Conservation (phyloP, 2,888 invertebrate species). For the Lycophotia porphyrea region DNA sequence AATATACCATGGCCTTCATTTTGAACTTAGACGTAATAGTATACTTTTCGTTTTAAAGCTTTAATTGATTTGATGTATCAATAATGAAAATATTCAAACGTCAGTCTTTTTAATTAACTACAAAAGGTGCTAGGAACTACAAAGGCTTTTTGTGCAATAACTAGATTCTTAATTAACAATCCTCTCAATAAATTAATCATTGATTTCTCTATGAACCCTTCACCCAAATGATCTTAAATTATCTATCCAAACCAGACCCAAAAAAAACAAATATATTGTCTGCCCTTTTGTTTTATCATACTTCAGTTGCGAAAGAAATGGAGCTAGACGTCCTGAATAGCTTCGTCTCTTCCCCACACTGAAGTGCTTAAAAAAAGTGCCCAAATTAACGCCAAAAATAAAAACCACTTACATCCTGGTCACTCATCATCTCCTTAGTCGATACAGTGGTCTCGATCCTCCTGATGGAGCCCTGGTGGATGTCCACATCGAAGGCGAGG, state of each 20-base stretch:
- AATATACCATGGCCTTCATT: neutral
- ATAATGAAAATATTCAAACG: neutral
- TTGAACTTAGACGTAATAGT: neutral
- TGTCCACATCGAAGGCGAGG: constrained; percentile 96
- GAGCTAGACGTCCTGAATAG: neutral
- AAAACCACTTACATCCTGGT: constrained; percentile 95
- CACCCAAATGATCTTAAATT: neutral
- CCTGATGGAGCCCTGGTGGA: constrained; percentile 97
- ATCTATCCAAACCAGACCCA: neutral
- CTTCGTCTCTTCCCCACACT: neutral
- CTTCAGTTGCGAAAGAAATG: neutral
- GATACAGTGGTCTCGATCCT: constrained; percentile 98
- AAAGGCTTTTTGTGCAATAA: neutral
- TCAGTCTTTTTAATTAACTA: too few species aligned
- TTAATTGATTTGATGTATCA: too few species aligned
- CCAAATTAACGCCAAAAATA: neutral
- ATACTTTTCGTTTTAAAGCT: neutral
- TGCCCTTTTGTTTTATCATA: neutral
- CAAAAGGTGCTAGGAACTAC: too few species aligned
- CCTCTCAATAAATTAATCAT: neutral
- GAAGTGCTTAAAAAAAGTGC: too few species aligned
- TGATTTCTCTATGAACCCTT: neutral
- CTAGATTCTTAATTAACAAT: constrained; percentile 2
- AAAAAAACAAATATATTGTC: neutral
- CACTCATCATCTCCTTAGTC: constrained; percentile 98